These are phyloP conservation scores for Epistrophe eligans DNA, from an alignment of 2,888 invertebrate species.

Conservation along the genomic window DNA sequence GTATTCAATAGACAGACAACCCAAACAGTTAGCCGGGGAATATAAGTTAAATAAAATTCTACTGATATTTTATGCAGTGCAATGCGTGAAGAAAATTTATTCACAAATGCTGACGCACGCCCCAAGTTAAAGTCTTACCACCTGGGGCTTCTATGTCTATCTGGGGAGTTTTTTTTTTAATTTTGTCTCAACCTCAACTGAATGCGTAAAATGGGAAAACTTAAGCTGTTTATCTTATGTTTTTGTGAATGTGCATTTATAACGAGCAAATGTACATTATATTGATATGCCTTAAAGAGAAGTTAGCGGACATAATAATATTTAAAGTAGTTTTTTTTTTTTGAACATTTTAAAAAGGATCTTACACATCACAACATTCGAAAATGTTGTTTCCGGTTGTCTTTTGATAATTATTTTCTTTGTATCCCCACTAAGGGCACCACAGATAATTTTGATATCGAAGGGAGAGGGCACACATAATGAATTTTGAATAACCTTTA, in stretches of 20 bases:
- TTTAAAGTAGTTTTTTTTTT: conserved; percentile 1
- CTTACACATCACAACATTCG: not conserved
- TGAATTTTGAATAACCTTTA: not conserved
- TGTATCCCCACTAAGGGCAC: no score
- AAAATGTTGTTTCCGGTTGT: conserved; percentile 9
- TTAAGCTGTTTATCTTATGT: conserved; percentile 23
- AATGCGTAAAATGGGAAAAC: conserved; percentile 19
- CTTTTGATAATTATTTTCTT: not conserved
- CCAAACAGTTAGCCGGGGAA: conserved; percentile 24
- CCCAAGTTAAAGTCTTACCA: conserved; percentile 33
- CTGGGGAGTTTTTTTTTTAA: conserved; percentile 15
- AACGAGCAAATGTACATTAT: not conserved
- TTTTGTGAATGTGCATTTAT: conserved; percentile 50
- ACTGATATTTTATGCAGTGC: conserved; percentile 14
- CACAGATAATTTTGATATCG: not conserved
- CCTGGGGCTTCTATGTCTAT: conserved; percentile 50
- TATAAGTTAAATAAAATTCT: conserved; percentile 19
- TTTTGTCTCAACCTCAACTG: not conserved
- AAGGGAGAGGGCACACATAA: not conserved
- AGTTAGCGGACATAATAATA: not conserved
- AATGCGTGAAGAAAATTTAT: conserved; percentile 41
- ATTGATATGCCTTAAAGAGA: conserved; percentile 28
- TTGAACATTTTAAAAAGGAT: not conserved
- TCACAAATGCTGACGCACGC: conserved; percentile 52
- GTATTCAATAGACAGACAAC: not conserved